Conservation (phyloP, 2,888 invertebrate genomes). For the Sicus ferrugineus region DNA sequence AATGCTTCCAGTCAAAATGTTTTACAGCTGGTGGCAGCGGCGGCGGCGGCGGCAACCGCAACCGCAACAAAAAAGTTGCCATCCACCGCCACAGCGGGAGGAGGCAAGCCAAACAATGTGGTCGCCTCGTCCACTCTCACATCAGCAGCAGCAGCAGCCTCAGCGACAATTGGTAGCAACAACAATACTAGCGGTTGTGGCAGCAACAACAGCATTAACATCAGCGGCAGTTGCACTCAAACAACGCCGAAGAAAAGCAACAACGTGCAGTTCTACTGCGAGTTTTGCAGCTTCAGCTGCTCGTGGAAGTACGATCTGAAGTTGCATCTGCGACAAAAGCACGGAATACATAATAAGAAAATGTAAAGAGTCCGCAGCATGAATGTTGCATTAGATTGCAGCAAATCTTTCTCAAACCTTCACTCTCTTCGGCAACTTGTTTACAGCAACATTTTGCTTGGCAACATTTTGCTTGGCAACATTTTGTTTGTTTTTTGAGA, state of each 20-base stretch:
- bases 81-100: constrained; percentile 13
- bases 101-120: constrained; percentile 16
- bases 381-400: no score
- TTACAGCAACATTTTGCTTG: no score
- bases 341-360: constrained; percentile 65
- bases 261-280: constrained; percentile 60
- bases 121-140: neutral
- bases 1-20: constrained; percentile 18
- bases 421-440: no score
- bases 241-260: constrained; percentile 51
- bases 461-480: no score
- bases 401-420: no score
- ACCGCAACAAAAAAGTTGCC: constrained; percentile 11
- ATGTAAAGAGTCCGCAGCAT: constrained; percentile 48
- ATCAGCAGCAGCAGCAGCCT: neutral
- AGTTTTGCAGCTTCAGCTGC: constrained; percentile 62
- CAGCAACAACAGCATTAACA: constrained; percentile 28
- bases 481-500: no score
- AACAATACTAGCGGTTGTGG: constrained; percentile 9
- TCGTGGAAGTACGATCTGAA: constrained; percentile 65
- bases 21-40: constrained; percentile 22
- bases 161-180: neutral
- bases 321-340: constrained; percentile 64
- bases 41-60: constrained; percentile 14
- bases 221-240: constrained; percentile 34